Evolutionary conservation across 2,888 invertebrate genomes (phyloP).

Genomic region (Phaonia tiefii): DNA sequence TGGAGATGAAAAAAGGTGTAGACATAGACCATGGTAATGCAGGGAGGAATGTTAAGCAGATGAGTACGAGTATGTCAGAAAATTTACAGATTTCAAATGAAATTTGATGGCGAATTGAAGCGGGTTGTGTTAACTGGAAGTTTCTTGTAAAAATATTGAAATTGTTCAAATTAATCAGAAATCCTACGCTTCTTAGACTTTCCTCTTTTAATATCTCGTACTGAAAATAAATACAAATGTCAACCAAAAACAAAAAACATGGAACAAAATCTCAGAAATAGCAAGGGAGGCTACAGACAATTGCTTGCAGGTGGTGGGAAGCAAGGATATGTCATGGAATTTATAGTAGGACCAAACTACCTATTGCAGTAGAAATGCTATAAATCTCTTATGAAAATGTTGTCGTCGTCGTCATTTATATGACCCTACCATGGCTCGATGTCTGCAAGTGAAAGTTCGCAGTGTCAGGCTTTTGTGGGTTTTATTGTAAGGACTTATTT

Average conservation of each 20-base stretch:
- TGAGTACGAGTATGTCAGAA: no score
- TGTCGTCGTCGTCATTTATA: slow-evolving; percentile 9
- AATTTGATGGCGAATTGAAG: no score
- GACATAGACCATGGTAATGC: no score
- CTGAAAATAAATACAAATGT: slow-evolving; percentile 10
- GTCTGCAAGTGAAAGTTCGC: slow-evolving; percentile 38
- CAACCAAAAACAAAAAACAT: background rate
- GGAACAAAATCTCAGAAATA: slow-evolving; percentile 27
- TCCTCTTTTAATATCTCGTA: no score
- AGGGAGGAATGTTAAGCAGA: no score
- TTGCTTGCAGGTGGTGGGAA: background rate
- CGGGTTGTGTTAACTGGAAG: no score
- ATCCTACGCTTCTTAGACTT: no score
- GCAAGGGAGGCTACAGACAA: slow-evolving; percentile 2
- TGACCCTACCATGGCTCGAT: slow-evolving; percentile 14
- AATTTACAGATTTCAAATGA: no score
- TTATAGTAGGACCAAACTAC: slow-evolving; percentile 24
- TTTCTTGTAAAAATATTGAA: no score
- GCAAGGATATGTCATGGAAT: slow-evolving; percentile 7
- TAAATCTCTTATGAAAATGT: slow-evolving; percentile 33
- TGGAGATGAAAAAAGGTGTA: background rate
- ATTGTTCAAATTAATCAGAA: no score
- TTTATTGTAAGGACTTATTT: slow-evolving; percentile 7
- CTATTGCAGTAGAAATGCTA: slow-evolving; percentile 10
- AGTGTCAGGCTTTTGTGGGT: slow-evolving; percentile 24